Percentiles rank a stretch among this genome's conserved stretches.
phyloP scores from a whole-genome alignment of 2,888 invertebrate species.

The Timandra comae region DNA sequence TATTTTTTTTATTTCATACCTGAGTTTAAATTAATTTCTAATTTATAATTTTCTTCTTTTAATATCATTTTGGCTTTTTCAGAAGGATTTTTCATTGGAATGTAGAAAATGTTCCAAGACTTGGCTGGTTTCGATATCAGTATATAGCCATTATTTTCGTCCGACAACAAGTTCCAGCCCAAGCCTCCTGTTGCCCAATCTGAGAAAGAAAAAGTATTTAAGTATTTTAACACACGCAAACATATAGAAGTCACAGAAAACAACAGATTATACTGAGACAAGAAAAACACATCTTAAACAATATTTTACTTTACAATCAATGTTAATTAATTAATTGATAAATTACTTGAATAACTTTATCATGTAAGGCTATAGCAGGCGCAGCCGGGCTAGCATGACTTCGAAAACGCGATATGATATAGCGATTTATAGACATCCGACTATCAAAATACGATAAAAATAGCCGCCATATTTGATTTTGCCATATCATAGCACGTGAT shows the following conservation, averaged over 20 bases:
- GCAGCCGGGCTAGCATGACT: no score
- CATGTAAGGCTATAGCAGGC: neutral
- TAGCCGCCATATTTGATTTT: no score
- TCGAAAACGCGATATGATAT: neutral
- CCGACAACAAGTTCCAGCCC: conserved; percentile 39
- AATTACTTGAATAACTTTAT: neutral
- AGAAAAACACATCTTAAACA: neutral
- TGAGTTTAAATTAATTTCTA: neutral
- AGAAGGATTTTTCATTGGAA: conserved; percentile 10
- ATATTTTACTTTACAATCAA: no score
- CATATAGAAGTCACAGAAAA: no score
- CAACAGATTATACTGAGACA: no score
- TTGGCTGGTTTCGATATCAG: conserved; percentile 29
- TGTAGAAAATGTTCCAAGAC: conserved; percentile 12
- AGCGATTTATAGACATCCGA: neutral
- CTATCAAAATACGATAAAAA: no score
- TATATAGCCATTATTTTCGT: conserved; percentile 27
- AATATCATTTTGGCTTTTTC: no score
- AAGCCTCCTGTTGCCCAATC: conserved; percentile 30
- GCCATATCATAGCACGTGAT: no score
- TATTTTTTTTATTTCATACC: neutral
- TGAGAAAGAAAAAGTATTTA: neutral
- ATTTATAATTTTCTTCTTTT: neutral
- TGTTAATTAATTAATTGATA: neutral
- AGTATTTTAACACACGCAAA: neutral